Conservation (phyloP, 1,140 invertebrate genomes). For the Cyrtorhinus lividipennis region DNA sequence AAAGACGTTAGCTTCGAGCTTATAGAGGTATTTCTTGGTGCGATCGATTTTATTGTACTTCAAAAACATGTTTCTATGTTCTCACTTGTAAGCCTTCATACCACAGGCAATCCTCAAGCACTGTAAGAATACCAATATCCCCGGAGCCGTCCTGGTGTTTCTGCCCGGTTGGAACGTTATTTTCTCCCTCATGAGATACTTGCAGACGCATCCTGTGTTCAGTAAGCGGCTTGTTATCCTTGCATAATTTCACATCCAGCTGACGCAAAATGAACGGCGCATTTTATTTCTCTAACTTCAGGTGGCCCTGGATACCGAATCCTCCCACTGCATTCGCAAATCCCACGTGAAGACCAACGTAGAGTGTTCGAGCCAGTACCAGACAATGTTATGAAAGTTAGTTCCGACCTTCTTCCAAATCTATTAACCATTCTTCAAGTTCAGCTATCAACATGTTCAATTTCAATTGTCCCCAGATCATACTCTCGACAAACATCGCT, state of each 20-base stretch:
- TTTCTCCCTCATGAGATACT: conserved; percentile 74
- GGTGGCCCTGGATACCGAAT: conserved; percentile 48
- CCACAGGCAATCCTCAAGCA: conserved; percentile 50
- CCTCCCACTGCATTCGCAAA: conserved; percentile 77
- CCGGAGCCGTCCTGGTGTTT: conserved; percentile 81
- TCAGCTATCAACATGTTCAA: too few species aligned
- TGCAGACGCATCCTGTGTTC: conserved; percentile 62
- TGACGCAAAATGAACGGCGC: too few species aligned
- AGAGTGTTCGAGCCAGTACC: conserved; percentile 71
- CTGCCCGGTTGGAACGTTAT: conserved; percentile 91
- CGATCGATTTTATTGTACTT: too few species aligned
- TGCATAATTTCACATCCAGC: background rate
- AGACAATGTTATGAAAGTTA: conserved; percentile 49
- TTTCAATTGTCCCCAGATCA: too few species aligned
- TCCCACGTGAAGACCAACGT: conserved; percentile 78
- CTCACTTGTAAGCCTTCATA: too few species aligned
- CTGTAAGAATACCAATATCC: conserved; percentile 52
- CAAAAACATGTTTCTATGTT: too few species aligned
- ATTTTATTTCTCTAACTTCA: too few species aligned
- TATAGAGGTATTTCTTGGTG: conserved; percentile 43
- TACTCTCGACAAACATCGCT: conserved; percentile 81
- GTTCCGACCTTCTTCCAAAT: too few species aligned
- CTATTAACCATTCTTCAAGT: too few species aligned
- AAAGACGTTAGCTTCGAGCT: conserved; percentile 86
- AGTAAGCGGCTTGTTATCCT: conserved; percentile 30